phyloP scores from a whole-genome alignment of 2,888 invertebrate species.

The Cheilosia impressa region DNA sequence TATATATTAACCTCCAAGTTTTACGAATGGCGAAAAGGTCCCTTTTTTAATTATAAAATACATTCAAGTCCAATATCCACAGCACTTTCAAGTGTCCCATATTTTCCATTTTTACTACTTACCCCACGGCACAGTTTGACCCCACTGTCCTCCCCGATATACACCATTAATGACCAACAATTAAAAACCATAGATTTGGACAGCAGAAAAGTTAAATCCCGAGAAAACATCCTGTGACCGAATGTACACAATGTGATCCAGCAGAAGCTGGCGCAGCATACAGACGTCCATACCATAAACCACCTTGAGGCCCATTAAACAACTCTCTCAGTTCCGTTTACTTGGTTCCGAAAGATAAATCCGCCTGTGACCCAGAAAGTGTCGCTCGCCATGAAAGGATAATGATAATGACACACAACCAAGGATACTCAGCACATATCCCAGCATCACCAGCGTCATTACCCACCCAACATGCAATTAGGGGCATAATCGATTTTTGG shows the following conservation, averaged over 20 bases:
- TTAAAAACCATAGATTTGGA: constrained; percentile 34
- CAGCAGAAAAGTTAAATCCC: constrained; percentile 12
- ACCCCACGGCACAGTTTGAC: neutral
- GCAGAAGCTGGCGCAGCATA: neutral
- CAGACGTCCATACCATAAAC: constrained; percentile 52
- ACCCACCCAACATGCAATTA: constrained; percentile 63
- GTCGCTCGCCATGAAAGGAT: constrained; percentile 64
- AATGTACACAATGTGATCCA: constrained; percentile 18
- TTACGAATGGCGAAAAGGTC: too few relatives aligned
- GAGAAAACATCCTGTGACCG: constrained; percentile 18
- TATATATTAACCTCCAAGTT: too few relatives aligned
- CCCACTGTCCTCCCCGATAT: neutral
- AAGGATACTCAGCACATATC: constrained; percentile 32
- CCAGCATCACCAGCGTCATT: constrained; percentile 39
- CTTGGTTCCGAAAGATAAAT: constrained; percentile 65
- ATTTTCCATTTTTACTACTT: neutral
- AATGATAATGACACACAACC: constrained; percentile 68
- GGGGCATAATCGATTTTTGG: constrained; percentile 69
- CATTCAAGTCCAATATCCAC: too few relatives aligned
- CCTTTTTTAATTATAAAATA: too few relatives aligned
- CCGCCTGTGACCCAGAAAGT: constrained; percentile 69
- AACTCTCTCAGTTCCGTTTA: constrained; percentile 58
- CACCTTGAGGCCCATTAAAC: constrained; percentile 66
- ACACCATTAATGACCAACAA: constrained; percentile 15
- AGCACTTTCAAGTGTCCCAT: too few relatives aligned